These are phyloP conservation scores for Tetramorium simillimum DNA, from an alignment of 1,140 invertebrate genomes.

Conservation along the genomic window DNA sequence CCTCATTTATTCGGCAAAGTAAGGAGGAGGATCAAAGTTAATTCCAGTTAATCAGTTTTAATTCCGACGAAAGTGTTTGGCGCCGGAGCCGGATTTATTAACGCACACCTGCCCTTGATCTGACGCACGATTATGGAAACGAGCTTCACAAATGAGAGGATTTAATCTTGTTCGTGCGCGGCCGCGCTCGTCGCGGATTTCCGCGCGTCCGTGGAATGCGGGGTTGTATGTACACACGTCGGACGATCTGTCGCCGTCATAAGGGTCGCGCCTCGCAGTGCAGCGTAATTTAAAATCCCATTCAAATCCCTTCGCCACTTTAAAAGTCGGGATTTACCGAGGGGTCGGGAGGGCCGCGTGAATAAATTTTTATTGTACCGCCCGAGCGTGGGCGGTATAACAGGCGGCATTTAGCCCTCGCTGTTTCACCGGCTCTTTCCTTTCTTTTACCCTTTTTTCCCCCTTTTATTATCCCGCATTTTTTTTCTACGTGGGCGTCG, in stretches of 20 bases:
- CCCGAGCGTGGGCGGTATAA: neutral
- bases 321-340: neutral
- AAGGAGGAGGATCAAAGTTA: neutral
- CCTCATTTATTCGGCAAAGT: neutral
- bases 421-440: neutral
- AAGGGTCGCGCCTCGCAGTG: neutral
- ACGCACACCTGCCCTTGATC: neutral
- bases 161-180: constrained; percentile 14
- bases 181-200: neutral
- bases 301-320: constrained; percentile 19
- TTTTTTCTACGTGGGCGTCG: constrained; percentile 21
- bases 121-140: neutral
- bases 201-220: neutral
- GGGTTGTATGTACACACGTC: neutral
- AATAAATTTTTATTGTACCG: constrained; percentile 31
- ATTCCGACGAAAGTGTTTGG: too few species aligned
- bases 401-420: neutral
- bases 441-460: neutral
- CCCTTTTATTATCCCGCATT: neutral
- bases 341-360: neutral
- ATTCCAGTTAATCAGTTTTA: too few species aligned
- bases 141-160: neutral
- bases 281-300: constrained; percentile 12
- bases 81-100: neutral
- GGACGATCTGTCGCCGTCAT: neutral